phyloP scores from a whole-genome alignment of 1,140 invertebrate species.

The Trachymyrmex septentrionalis region DNA sequence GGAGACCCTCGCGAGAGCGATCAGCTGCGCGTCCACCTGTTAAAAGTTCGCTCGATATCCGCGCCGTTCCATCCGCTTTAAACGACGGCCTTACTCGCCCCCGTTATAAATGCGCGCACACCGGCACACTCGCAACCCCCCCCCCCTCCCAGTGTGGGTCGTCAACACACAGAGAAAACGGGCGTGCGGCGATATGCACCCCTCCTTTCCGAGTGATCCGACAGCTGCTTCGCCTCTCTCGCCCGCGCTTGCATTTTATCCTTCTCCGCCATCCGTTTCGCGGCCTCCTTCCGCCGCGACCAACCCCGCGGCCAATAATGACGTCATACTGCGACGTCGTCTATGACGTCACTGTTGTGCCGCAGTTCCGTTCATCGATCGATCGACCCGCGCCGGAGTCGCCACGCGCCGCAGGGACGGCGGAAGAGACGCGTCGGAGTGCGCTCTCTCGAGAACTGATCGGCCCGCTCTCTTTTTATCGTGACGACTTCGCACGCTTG shows the following conservation, averaged over 20 bases:
- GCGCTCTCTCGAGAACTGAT: conserved; percentile 12
- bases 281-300: conserved; percentile 68
- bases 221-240: conserved; percentile 66
- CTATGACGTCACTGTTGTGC: conserved; percentile 84
- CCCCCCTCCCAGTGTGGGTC: conserved; percentile 55
- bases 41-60: conserved; percentile 74
- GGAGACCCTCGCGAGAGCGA: neutral
- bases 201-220: neutral
- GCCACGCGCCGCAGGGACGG: conserved; percentile 66
- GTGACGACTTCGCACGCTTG: conserved; percentile 30
- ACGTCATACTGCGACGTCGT: conserved; percentile 84
- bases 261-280: conserved; percentile 61
- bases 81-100: conserved; percentile 80
- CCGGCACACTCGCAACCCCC: conserved; percentile 31
- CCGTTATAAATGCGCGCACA: conserved; percentile 69
- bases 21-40: conserved; percentile 73
- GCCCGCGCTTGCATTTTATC: conserved; percentile 56
- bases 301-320: conserved; percentile 69
- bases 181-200: conserved; percentile 38
- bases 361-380: conserved; percentile 86
- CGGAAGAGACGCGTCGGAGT: conserved; percentile 32
- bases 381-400: conserved; percentile 34
- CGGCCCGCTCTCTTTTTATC: neutral
- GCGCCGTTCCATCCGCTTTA: conserved; percentile 80
- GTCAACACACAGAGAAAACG: conserved; percentile 68